Evolutionary conservation across 2,797 vertebrate genomes (phyloP), one percentile per base, ranked within the genome.

Genomic region (Dendrocincla fuliginosa): DNA sequence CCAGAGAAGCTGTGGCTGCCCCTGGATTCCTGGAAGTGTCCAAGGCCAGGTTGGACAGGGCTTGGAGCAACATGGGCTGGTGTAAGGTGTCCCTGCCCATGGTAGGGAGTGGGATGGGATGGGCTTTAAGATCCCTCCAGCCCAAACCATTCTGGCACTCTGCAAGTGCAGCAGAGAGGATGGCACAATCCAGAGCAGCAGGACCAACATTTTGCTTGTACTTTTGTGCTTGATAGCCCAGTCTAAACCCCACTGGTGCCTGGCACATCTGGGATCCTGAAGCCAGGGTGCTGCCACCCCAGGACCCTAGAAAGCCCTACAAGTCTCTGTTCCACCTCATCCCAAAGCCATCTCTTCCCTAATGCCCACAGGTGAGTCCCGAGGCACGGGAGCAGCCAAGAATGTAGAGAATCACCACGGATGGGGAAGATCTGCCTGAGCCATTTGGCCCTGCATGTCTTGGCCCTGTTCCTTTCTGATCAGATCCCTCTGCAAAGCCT

Each of bases 381-480:
- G 32, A 0, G 32, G 39, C 19, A 33, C 0, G 0, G 22, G 27
- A 91, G n/a, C 52, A 39, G 64, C 3, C 2, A 13, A 22, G 28
- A 16, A 42, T 44, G 27, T 28, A 19, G 55, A 60, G 64, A 79
- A 2, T 70, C 28, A 1, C 10, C 0, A 1, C 9, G 70, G 30
- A 16, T 0, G 7, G 33, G 22, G 59, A 76, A 42, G 27, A 16
- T 17, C 10, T 10, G 6, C 7, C 37, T 1, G 0, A 61, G 84
- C 16, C 1, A 0, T n/a, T 23, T 56, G 33, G 25, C 27, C 23
- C 44, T 28, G 19, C 1, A 0, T 0, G 0, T 8, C 3, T 0
- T 1, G 5, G 55, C 47, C 80, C 35, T n/a, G 5, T 67, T 49
- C 42, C 24, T 63, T 42, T 52, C 60, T 52, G 74, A n/a, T 1